Base-by-base conservation (phyloP, 1,140 invertebrate species). In the Geopemphigus sp. region DNA sequence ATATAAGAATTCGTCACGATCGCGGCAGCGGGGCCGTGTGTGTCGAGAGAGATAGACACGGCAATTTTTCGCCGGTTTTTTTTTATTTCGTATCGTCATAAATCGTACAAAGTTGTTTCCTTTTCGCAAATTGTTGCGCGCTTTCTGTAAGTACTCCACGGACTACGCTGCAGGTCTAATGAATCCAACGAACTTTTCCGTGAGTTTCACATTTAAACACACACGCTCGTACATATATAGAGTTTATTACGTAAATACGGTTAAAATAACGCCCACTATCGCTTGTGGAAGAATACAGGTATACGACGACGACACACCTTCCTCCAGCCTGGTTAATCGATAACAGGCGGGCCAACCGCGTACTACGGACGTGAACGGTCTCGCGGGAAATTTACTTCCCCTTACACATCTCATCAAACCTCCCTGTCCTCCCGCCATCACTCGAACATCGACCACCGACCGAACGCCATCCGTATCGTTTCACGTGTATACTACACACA, bases 191-290 rank as follows among this genome's bases (percentile, higher is more conserved):
- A 64, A 64, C 63, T 64, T 64, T 64, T 64, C 39, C 19, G 61
- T 39, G 19, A 29, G 61, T 39, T 64, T 64, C 61, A 64, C 61
- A 39, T 64, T 64, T 64, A 64, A n/a, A 47, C 19, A 11, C 39
- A 45, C n/a, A 39, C 15, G 6, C 29, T 6, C 5, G 24, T 22
- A 47, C 15, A n/a, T 12, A 47, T n/a, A 14, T 8, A 1, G 45
- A 68, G 64, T 50, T 68, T 68, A 68, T 68, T 68, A 68, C 64
- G 39, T 68, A 68, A 50, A 50, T 68, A 47, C 64, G 45, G 64
- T 47, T 47, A 68, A 68, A 50, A 68, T 11, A 68, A 68, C 32
- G 32, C 8, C 64, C n/a, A 10, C n/a, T 1, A 15, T 11, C 0
- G 12, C 22, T 15, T 24, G 54, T 57, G 8, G 5, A 8, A 39